Base-by-base conservation (phyloP, 2,797 vertebrate species). In the Lateolabrax maculatus region DNA sequence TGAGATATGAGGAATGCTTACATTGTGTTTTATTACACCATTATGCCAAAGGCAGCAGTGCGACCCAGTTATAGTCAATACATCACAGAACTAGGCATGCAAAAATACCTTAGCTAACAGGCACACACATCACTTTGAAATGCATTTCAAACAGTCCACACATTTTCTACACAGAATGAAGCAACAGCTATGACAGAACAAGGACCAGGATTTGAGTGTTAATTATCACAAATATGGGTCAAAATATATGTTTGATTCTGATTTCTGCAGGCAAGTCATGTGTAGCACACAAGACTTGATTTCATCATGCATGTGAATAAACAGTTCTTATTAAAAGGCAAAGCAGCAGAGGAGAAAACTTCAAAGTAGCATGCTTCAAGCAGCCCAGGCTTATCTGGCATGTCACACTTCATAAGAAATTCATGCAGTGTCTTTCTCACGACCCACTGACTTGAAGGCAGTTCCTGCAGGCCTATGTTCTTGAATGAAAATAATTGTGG, bases 341-440 rank as follows among this genome's bases (percentile, higher is more conserved):
- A 69, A 77, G 84, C 31, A 37, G 84, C 43, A 41, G 48, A 85
- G 75, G 25, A 70, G 72, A 34, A 84, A 82, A 91, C 86, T 91
- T 95, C 87, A 94, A 93, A 95, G 92, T 78, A 55, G 46, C 48
- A 63, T 48, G 73, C 89, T 91, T 87, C 82, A 78, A 90, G 88
- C 82, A 39, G 79, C 84, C 68, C 9, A 10, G 52, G 67, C 90
- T 93, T 89, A 91, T 93, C 92, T 81, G 75, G 75, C 58, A 72
- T 86, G 76, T 87, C 89, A 89, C 49, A 85, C 75, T 91, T 91
- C 89, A 94, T 92, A 72, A 93, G 81, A 91, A 86, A 94, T 93
- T 61, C 55, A 94, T 93, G 88, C 71, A 57, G 64, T 37, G 76
- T 87, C 89, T 89, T 90, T 84, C 80, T 73, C 11, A 11, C 37